phyloP scores from a whole-genome alignment of 2,888 invertebrate species.

The Oegoconia quadripuncta region DNA sequence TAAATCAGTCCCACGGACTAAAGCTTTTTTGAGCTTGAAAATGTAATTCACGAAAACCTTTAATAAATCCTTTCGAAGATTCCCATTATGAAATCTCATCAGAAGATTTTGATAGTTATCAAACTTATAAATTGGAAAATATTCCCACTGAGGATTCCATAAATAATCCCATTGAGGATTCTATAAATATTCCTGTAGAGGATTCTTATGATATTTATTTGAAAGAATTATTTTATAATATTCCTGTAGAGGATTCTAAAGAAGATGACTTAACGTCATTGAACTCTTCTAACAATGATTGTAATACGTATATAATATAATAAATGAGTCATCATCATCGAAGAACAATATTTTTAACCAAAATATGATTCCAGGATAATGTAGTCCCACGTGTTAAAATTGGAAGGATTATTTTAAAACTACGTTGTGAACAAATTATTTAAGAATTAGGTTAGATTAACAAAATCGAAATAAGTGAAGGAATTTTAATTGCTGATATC shows the following conservation, averaged over 20 bases:
- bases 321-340: no score
- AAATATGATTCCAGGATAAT: neutral
- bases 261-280: no score
- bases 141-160: neutral
- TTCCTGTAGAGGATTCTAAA: neutral
- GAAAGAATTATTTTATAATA: neutral
- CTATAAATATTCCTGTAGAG: no score
- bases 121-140: neutral
- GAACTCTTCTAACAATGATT: no score
- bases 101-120: neutral
- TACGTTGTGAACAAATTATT: neutral
- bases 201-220: neutral
- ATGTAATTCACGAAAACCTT: conserved; percentile 1
- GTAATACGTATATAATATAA: neutral
- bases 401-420: neutral
- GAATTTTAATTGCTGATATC: neutral
- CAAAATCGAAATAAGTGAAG: neutral
- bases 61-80: neutral
- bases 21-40: neutral
- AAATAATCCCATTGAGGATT: conserved; percentile 2
- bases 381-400: neutral
- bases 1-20: neutral
- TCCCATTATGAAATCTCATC: neutral
- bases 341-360: neutral
- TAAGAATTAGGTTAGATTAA: neutral